Evolutionary conservation across 2,888 invertebrate species (phyloP), one percentile per base, ranked within the genome.

Genomic region (Hemicrepidius hirtus): DNA sequence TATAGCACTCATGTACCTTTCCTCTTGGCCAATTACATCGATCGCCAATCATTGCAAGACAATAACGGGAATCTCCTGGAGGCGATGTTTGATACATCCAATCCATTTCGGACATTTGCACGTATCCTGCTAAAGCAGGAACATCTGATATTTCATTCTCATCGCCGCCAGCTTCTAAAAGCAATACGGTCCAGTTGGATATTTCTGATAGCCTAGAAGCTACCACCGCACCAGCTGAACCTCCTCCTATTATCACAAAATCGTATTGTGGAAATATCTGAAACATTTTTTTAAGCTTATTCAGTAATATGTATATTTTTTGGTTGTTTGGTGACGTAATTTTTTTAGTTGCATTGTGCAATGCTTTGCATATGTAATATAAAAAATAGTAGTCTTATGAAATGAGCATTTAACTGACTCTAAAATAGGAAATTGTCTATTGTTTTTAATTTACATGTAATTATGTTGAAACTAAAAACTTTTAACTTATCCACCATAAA

Each of bases 1-100:
- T 9, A 32, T 9, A 44, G 0, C 20, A 60, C n/a, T 73, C 53
- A 18, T 76, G 72, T 82, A 85, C 96, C 85, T 96, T 97, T 63
- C 98, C 98, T 75, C 98, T 89, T 1, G 96, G 96, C 96, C 96
- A 96, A 86, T 95, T 95, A 85, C 96, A 96, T 74, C 95, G 89
- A 84, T 95, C 95, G 0, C 94, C 95, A 76, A 92, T 91, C 95
- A 96, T 95, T 6, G 94, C 96, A 74, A 94, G 90, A 82, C 96
- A 96, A 85, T 95, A 95, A n/a, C 92, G 91, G 55, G 93, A 92
- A 77, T 92, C 91, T 37, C 90, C 88, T 0, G 93, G 92, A 0
- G 95, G 94, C 3, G 94, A 92, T 1, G 96, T 97, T 86, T 95
- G 94, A 86, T 93, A 97, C 87, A 96, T 93, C 97, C 97, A 97